Conservation (phyloP, 2,888 invertebrate species). For the Neria commutata region DNA sequence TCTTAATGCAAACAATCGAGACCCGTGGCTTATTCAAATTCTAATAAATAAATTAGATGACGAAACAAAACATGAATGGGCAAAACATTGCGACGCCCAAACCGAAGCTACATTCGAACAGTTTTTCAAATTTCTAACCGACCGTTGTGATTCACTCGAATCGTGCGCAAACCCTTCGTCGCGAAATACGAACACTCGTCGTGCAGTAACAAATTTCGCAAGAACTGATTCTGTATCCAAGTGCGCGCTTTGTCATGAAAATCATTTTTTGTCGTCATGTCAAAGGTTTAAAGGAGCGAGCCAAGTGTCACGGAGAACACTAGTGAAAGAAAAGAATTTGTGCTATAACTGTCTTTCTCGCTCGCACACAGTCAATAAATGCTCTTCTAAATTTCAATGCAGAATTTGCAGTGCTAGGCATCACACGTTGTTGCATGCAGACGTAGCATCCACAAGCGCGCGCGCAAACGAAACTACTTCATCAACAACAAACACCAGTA, state of each 20-base stretch:
- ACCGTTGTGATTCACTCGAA: slow-evolving; percentile 22
- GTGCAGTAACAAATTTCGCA: slow-evolving; percentile 9
- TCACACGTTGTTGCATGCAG: slow-evolving; percentile 9
- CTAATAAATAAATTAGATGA: slow-evolving; percentile 16
- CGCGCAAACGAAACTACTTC: not conserved
- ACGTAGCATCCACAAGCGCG: no score
- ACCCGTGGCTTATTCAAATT: slow-evolving; percentile 21
- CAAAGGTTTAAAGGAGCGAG: slow-evolving; percentile 7
- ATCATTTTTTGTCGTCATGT: slow-evolving; percentile 9
- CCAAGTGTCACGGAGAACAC: not conserved
- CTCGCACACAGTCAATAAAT: not conserved
- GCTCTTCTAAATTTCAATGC: not conserved
- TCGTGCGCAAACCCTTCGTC: slow-evolving; percentile 6
- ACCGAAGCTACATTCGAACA: slow-evolving; percentile 9
- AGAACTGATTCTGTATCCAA: not conserved
- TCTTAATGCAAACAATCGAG: slow-evolving; percentile 5
- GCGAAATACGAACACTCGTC: not conserved
- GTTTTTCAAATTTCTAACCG: slow-evolving; percentile 20
- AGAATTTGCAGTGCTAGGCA: no score
- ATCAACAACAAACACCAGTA: not conserved
- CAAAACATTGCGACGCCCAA: slow-evolving; percentile 6
- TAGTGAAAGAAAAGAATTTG: slow-evolving; percentile 4
- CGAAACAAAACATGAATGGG: slow-evolving; percentile 17
- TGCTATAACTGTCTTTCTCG: slow-evolving; percentile 15
- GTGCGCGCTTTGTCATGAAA: slow-evolving; percentile 10